phyloP scores from a whole-genome alignment of 1,140 invertebrate genomes.

The Brachionus sp. region DNA sequence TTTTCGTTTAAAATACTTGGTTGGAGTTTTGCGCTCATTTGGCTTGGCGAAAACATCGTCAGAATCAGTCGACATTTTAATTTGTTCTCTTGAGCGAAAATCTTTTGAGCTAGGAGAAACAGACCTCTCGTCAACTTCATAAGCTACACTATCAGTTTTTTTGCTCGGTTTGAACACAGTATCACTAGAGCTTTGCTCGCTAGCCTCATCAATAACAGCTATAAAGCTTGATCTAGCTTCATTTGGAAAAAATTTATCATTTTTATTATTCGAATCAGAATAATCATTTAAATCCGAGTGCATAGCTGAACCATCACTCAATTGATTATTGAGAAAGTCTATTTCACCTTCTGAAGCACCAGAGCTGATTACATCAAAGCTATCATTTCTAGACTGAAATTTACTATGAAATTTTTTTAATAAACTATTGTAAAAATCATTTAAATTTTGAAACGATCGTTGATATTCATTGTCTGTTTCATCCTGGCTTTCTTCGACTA shows the following conservation, averaged over 20 bases:
- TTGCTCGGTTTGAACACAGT: background rate
- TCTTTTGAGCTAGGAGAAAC: background rate
- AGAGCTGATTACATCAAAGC: background rate
- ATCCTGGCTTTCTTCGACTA: background rate
- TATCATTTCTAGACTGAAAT: background rate
- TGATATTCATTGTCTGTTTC: slow-evolving; percentile 8
- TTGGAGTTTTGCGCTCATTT: background rate
- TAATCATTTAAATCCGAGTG: background rate
- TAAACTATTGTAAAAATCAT: slow-evolving; percentile 1
- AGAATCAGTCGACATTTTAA: background rate
- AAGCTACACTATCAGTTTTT: background rate
- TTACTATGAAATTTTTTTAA: background rate
- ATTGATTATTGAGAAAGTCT: background rate
- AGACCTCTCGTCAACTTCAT: background rate
- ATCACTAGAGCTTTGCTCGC: slow-evolving; percentile 8
- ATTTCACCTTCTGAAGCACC: background rate
- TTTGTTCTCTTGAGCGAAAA: background rate
- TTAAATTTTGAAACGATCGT: background rate
- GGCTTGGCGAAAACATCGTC: background rate
- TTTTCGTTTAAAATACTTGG: background rate
- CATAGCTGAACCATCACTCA: background rate
- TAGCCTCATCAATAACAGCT: background rate
- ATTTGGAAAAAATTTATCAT: background rate
- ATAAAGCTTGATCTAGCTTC: background rate
- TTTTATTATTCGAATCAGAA: background rate